Percentiles rank a stretch among this genome's conserved stretches.
Evolutionary conservation across 92 coral and sea anemone genomes (phyloP).

Genomic region (Epizoanthus illoricatus): DNA sequence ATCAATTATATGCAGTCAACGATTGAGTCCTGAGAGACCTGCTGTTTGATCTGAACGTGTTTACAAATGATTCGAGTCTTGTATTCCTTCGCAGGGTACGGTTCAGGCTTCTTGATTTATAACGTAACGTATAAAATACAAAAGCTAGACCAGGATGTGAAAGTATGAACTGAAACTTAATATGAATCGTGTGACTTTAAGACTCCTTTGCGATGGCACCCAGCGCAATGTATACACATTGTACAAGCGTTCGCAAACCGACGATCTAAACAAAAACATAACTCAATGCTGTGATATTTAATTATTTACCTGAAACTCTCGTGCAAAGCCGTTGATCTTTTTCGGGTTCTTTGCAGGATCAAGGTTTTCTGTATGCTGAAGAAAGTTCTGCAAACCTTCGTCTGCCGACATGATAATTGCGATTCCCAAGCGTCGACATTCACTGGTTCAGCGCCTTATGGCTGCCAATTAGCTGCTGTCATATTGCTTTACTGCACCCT

Average conservation of each 20-base stretch:
- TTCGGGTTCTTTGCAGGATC: conserved; percentile 63
- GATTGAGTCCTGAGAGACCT: too few species aligned
- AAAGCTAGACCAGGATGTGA: background rate
- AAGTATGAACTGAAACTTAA: background rate
- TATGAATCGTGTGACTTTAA: background rate
- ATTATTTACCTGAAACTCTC: conserved; percentile 81
- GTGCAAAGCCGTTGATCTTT: conserved; percentile 81
- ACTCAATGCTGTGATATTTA: background rate
- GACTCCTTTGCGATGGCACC: background rate
- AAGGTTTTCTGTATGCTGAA: conserved; percentile 62
- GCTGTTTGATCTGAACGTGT: background rate
- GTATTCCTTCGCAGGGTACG: background rate
- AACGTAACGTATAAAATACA: background rate
- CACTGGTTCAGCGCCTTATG: background rate
- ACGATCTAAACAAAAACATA: background rate
- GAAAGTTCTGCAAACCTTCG: conserved; percentile 56
- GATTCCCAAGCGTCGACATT: background rate
- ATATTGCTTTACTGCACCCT: conserved; percentile 7
- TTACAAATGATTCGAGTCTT: background rate
- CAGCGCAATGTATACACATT: background rate
- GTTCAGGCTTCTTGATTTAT: background rate
- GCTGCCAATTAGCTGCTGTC: conserved; percentile 9
- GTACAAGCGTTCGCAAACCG: background rate
- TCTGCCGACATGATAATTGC: conserved; percentile 29
- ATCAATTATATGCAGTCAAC: background rate